Evolutionary conservation across 1,140 invertebrate genomes (phyloP).

Genomic region (Trichonephila clavata): DNA sequence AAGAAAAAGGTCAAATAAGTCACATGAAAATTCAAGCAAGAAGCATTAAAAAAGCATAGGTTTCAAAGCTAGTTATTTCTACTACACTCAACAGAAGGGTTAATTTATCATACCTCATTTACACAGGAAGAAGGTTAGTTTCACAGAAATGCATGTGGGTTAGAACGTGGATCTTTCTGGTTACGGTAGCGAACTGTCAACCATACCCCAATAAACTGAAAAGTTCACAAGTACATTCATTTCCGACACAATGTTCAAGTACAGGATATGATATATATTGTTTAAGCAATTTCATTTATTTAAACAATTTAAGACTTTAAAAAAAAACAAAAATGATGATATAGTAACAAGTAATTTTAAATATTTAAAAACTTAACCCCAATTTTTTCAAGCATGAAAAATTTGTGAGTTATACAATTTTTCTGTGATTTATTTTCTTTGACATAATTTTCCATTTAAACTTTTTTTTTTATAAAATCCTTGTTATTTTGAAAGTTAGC

Average conservation of each 20-base stretch:
- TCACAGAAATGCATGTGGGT: constrained; percentile 97
- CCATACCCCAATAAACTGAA: constrained; percentile 98
- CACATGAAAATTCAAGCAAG: not conserved
- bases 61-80: too few relatives aligned
- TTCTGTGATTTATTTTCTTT: too few relatives aligned
- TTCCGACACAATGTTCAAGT: not conserved
- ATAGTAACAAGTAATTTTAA: not conserved
- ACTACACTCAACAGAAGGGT: constrained; percentile 11
- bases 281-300: not conserved
- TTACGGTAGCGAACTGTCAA: constrained; percentile 97
- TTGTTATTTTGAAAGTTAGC: too few relatives aligned
- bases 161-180: constrained; percentile 97
- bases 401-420: too few relatives aligned
- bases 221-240: constrained; percentile 78
- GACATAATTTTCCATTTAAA: too few relatives aligned
- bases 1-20: not conserved
- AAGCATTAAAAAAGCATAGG: too few relatives aligned
- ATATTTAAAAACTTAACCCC: not conserved
- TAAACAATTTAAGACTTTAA: not conserved
- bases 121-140: constrained; percentile 61
- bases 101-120: constrained; percentile 62
- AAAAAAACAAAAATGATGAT: not conserved
- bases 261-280: not conserved
- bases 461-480: too few relatives aligned
- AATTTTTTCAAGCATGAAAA: too few relatives aligned